Conservation (phyloP, 2,113 vertebrate species). For the Rhabdornis inornatus region DNA sequence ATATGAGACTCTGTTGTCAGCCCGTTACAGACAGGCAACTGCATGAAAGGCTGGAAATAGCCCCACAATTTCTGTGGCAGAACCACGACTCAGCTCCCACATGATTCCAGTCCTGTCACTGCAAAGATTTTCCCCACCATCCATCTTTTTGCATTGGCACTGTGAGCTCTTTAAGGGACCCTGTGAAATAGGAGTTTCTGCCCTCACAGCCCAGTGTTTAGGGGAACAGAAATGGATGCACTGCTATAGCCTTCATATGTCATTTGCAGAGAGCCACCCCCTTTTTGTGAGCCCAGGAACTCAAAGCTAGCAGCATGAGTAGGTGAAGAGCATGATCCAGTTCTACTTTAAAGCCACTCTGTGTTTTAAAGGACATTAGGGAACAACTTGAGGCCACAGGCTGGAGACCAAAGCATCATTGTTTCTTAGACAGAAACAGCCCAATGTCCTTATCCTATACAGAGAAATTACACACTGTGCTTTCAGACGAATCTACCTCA, state of each 20-base stretch:
- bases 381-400: background rate
- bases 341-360: background rate
- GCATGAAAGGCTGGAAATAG: background rate
- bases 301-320: background rate
- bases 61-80: background rate
- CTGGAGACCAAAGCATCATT: background rate
- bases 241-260: background rate
- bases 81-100: rapidly evolving
- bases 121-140: background rate
- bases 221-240: background rate
- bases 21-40: background rate
- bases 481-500: background rate
- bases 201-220: rapidly evolving
- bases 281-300: background rate
- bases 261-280: rapidly evolving
- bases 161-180: background rate
- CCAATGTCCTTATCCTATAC: background rate
- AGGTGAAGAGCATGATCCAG: background rate
- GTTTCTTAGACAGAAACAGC: background rate
- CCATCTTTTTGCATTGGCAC: background rate
- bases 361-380: background rate
- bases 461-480: background rate
- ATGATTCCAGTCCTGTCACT: background rate
- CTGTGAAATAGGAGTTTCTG: background rate
- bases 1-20: background rate